Evolutionary conservation across 2,888 invertebrate genomes (phyloP), one percentile per base, ranked within the genome.

Genomic region (Cerastoderma edule): DNA sequence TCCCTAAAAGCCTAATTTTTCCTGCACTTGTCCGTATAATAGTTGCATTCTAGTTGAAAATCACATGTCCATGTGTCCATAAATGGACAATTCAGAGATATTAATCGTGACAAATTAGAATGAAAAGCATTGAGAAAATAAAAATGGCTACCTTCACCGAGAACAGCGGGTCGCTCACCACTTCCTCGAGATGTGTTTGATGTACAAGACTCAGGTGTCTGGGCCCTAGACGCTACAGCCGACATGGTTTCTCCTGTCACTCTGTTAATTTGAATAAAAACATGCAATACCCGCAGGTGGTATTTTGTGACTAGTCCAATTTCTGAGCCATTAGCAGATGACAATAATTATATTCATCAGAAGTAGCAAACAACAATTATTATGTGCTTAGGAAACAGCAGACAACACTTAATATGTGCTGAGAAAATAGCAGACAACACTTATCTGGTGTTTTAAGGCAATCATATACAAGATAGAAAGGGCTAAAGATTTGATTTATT

Each of bases 121-220:
- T 50, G 50, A 50, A 22, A 5, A 5, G 22, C 39, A 39, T 39
- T 10, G 16, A 39, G 10, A 39, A 39, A 39, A 10, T 16, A 39
- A 39, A 39, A 39, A 46, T 46, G 46, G 32, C n/a, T 50, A 66
- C 66, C 66, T 50, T 66, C 66, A 3, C 33, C 66, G 6, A 53
- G 66, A 22, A 50, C 33, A 2, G 30, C 5, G 5, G 33, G 66
- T 30, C 50, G 50, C 22, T 66, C 66, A 16, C 33, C 39, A 13
- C 39, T 24, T 32, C 35, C 22, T n/a, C n/a, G n/a, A n/a, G n/a
- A n/a, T n/a, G n/a, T n/a, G n/a, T n/a, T n/a, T n/a, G n/a, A 13
- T n/a, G n/a, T n/a, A n/a, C n/a, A n/a, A n/a, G n/a, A n/a, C 8
- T 27, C 39, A 24, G 60, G 39, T n/a, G 39, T 60, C 13, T 60